A percentile compares a stretch with the other conserved stretches of the same genome.
phyloP scores from a whole-genome alignment of 2,113 vertebrate species.

The Sialia sialis region DNA sequence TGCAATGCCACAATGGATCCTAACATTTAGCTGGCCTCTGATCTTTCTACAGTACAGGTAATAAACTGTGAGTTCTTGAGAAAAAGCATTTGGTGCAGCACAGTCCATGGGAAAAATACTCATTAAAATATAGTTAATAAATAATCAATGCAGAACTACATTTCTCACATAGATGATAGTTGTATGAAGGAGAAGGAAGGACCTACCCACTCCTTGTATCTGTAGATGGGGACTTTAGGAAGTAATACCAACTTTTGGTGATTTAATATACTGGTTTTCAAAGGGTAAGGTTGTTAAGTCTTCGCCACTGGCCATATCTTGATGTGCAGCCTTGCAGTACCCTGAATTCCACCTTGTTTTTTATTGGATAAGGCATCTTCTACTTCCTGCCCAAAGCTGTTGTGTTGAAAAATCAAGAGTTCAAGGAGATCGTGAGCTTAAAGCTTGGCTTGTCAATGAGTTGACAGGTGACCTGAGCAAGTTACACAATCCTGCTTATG shows the following conservation, averaged over 20 bases:
- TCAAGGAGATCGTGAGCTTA: conserved; percentile 7
- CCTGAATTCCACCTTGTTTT: background rate
- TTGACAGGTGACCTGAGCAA: conserved; percentile 16
- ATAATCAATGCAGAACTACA: background rate
- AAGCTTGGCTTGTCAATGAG: background rate
- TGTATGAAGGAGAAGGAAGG: background rate
- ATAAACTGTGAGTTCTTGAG: background rate
- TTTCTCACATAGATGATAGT: background rate
- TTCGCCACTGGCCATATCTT: background rate
- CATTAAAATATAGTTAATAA: background rate
- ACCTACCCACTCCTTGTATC: background rate
- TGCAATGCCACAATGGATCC: background rate
- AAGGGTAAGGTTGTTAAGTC: background rate
- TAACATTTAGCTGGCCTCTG: background rate
- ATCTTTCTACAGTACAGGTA: background rate
- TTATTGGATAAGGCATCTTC: background rate
- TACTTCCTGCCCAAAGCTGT: background rate
- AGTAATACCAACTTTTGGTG: background rate
- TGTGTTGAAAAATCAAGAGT: conserved; percentile 14
- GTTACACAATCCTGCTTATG: background rate
- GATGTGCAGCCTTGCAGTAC: background rate
- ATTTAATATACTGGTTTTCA: background rate
- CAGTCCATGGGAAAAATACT: background rate
- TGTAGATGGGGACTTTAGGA: background rate
- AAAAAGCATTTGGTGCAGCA: background rate